Conservation (phyloP, 2,888 invertebrate genomes). For the Athalia cordata region DNA sequence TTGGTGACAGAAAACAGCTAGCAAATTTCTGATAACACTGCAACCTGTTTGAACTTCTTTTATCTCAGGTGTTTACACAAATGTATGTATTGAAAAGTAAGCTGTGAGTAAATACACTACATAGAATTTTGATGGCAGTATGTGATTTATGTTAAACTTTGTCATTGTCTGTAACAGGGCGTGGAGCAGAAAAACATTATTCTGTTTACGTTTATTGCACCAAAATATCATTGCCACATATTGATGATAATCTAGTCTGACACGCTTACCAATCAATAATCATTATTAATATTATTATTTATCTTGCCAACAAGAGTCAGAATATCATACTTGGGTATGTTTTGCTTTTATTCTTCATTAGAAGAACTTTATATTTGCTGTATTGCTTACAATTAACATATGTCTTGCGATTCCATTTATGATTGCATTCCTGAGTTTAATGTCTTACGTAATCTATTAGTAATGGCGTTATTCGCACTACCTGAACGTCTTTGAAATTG, state of each 20-base stretch:
- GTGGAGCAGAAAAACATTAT: background rate
- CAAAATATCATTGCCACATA: background rate
- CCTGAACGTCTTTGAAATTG: slow-evolving; percentile 4
- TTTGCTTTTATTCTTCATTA: no score
- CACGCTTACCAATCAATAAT: background rate
- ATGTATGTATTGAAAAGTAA: slow-evolving; percentile 9
- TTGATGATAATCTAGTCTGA: background rate
- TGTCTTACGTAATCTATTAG: background rate
- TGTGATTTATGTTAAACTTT: slow-evolving; percentile 24
- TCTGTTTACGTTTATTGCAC: slow-evolving; percentile 1
- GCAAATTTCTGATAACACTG: slow-evolving; percentile 7
- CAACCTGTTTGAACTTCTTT: slow-evolving; percentile 11
- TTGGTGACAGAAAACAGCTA: background rate
- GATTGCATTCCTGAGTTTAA: background rate
- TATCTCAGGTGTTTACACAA: slow-evolving; percentile 10
- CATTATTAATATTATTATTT: no score
- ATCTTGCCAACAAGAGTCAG: no score
- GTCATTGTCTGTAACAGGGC: background rate
- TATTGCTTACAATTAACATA: background rate
- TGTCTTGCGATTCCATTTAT: no score
- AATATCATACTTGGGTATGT: no score
- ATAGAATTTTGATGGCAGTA: no score
- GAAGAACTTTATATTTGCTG: background rate
- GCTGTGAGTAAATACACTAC: background rate
- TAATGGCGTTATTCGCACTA: background rate